These are phyloP conservation scores for Nesogale talazaci DNA, from an alignment of 2,113 vertebrate species.

Conservation along the genomic window DNA sequence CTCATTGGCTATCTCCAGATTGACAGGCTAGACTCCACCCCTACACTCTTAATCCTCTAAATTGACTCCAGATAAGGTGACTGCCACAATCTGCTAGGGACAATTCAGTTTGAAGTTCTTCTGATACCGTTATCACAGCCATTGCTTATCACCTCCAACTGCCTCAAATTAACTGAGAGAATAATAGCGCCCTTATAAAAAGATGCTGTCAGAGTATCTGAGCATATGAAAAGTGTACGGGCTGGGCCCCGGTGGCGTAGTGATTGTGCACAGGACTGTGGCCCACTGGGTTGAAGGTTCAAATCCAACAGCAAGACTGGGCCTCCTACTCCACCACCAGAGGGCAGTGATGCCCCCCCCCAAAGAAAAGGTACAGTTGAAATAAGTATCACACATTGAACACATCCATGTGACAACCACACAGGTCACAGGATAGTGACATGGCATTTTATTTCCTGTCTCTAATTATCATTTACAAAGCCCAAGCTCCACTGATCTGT, in stretches of 20 bases:
- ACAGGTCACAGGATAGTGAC: background rate
- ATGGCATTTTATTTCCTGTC: background rate
- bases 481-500: background rate
- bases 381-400: background rate
- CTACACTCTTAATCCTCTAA: too few species aligned
- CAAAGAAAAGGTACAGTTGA: too few species aligned
- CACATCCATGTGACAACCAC: background rate
- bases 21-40: too few species aligned
- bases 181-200: background rate
- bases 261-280: too few species aligned
- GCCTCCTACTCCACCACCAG: too few species aligned
- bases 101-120: background rate
- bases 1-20: too few species aligned
- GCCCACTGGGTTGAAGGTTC: too few species aligned
- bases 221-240: background rate
- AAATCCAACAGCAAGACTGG: too few species aligned
- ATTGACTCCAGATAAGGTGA: too few species aligned
- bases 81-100: background rate
- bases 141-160: background rate
- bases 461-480: background rate
- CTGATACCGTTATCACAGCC: background rate
- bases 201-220: background rate
- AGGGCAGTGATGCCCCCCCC: too few species aligned
- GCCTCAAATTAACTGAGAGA: slow-evolving; percentile 3
- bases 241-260: too few species aligned